Conservation (phyloP, 2,888 invertebrate species). For the Campaea margaritaria region DNA sequence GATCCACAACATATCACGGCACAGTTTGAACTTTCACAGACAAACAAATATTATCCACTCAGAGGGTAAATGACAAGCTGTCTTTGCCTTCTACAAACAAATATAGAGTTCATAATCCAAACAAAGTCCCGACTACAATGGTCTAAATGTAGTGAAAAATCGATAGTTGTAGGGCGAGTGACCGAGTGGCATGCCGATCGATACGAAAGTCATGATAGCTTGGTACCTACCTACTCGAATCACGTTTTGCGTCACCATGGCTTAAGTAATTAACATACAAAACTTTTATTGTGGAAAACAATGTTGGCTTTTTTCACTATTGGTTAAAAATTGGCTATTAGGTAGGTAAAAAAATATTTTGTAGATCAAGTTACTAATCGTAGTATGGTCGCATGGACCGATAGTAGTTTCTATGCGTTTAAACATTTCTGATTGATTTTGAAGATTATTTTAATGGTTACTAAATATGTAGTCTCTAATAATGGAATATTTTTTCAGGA, state of each 20-base stretch:
- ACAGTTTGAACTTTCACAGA: neutral
- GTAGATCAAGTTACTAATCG: too few relatives aligned
- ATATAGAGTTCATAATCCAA: constrained; percentile 19
- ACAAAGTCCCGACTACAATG: constrained; percentile 42
- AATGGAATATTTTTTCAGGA: too few relatives aligned
- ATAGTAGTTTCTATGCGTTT: too few relatives aligned
- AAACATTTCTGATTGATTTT: too few relatives aligned
- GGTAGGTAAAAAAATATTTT: too few relatives aligned
- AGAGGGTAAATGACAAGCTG: constrained; percentile 8
- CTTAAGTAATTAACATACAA: constrained; percentile 16
- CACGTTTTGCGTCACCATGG: constrained; percentile 20
- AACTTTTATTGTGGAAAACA: constrained; percentile 10
- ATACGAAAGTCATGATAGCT: constrained; percentile 33
- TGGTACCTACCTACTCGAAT: constrained; percentile 22
- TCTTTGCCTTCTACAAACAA: constrained; percentile 1
- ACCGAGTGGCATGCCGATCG: constrained; percentile 58
- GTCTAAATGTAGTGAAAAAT: constrained; percentile 57
- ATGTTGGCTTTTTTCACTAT: too few relatives aligned
- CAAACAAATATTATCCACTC: constrained; percentile 5
- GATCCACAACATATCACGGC: constrained; percentile 8
- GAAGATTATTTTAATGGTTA: too few relatives aligned
- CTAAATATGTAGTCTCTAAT: too few relatives aligned
- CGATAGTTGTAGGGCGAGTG: constrained; percentile 64
- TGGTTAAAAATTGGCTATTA: neutral
- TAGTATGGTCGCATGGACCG: too few relatives aligned